phyloP scores from a whole-genome alignment of 2,797 vertebrate genomes.

The Amniataba percoides region DNA sequence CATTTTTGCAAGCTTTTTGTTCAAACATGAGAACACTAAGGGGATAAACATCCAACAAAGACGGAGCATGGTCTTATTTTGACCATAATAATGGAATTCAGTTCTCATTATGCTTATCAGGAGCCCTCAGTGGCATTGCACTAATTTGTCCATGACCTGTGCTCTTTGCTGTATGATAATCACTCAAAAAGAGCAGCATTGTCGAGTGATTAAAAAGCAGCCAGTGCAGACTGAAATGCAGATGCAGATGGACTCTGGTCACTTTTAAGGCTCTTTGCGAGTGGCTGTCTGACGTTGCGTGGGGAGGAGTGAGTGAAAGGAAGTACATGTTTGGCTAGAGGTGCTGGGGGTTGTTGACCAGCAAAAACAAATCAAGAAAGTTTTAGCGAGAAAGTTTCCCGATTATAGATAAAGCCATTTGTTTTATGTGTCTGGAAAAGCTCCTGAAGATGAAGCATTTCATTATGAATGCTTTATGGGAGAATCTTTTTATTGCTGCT shows the following conservation, averaged over 20 bases:
- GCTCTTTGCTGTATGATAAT: not conserved
- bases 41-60: no score
- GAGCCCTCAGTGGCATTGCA: not conserved
- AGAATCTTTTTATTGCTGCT: not conserved
- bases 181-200: not conserved
- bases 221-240: not conserved
- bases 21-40: no score
- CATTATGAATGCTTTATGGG: not conserved
- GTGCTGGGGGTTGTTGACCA: not conserved
- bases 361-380: not conserved
- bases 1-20: no score
- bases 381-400: not conserved
- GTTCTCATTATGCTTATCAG: not conserved
- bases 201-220: not conserved
- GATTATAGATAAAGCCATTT: not conserved
- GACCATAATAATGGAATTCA: not conserved
- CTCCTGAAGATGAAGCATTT: not conserved
- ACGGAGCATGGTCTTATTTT: no score
- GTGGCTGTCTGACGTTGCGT: not conserved
- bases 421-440: not conserved
- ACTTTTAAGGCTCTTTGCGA: slow-evolving; percentile 18
- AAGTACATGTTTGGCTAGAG: not conserved
- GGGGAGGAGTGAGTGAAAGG: not conserved
- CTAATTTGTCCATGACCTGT: slow-evolving; percentile 7
- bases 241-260: not conserved